Percentiles rank a stretch among this genome's conserved stretches.
phyloP scores from a whole-genome alignment of 2,113 vertebrate species.

The Syngnathus typhle region DNA sequence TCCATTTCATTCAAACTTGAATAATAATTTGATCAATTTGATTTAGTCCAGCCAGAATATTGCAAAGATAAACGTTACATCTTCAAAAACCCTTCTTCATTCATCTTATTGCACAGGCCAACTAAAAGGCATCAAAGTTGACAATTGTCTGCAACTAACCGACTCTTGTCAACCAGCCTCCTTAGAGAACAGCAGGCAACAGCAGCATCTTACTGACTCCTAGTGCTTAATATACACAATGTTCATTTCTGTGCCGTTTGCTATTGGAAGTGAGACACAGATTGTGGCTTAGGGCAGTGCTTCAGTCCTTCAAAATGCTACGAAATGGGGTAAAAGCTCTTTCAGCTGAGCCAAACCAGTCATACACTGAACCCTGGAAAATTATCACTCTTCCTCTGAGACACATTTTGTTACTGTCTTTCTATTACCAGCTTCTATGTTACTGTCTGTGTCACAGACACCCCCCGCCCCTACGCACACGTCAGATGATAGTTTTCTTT shows the following conservation, averaged over 20 bases:
- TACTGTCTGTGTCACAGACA: not conserved
- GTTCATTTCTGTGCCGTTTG: constrained; percentile 90
- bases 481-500: constrained; percentile 27
- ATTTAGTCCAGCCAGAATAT: not conserved
- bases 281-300: constrained; percentile 98
- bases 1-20: not conserved
- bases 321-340: constrained; percentile 89
- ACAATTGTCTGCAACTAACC: constrained; percentile 60
- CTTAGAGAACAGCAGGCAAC: constrained; percentile 56
- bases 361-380: constrained; percentile 77
- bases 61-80: not conserved
- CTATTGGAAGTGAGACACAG: constrained; percentile 89
- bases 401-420: constrained; percentile 11
- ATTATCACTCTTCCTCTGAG: constrained; percentile 39
- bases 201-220: constrained; percentile 88
- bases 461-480: constrained; percentile 6
- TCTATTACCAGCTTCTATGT: constrained; percentile 1
- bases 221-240: constrained; percentile 98
- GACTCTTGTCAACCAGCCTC: constrained; percentile 66
- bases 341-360: constrained; percentile 91
- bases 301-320: constrained; percentile 92
- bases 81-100: not conserved
- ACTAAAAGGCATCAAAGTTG: constrained; percentile 15
- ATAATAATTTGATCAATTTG: not conserved
- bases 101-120: constrained; percentile 8